These are phyloP conservation scores for Stictocephala bisonia DNA, from an alignment of 2,888 invertebrate genomes.

Conservation along the genomic window DNA sequence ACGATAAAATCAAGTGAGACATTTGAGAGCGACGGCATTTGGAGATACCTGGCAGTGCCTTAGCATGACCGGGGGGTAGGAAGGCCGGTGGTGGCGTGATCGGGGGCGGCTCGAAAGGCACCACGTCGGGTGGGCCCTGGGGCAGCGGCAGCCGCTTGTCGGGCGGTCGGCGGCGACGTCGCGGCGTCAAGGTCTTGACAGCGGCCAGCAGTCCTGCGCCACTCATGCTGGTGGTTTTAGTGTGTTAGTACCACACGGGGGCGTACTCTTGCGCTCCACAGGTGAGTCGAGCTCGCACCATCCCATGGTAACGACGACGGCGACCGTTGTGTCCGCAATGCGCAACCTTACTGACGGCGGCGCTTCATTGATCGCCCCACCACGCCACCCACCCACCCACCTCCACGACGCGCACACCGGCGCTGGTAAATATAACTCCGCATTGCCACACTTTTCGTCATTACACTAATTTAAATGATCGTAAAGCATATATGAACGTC, in stretches of 20 bases:
- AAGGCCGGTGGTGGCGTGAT: conserved; percentile 78
- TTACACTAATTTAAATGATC: no score
- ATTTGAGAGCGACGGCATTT: neutral
- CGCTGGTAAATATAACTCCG: neutral
- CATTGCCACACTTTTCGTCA: no score
- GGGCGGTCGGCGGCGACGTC: conserved; percentile 71
- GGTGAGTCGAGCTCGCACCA: conserved; percentile 36
- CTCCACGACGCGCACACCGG: neutral
- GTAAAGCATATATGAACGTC: no score
- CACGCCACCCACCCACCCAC: conserved; percentile 1
- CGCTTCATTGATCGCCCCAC: neutral
- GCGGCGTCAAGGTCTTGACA: conserved; percentile 75
- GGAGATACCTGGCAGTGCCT: conserved; percentile 59
- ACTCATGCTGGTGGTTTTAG: conserved; percentile 65
- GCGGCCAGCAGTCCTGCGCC: conserved; percentile 70
- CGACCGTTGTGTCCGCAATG: neutral
- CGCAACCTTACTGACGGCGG: neutral
- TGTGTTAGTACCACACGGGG: neutral
- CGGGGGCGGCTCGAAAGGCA: conserved; percentile 60
- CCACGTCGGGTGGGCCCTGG: conserved; percentile 55
- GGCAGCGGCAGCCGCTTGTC: conserved; percentile 69
- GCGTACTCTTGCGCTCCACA: conserved; percentile 33
- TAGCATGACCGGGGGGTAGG: conserved; percentile 71
- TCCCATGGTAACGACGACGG: neutral
- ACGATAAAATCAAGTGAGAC: neutral